phyloP scores from a whole-genome alignment of 2,113 vertebrate genomes.

The Neoarius graeffei region DNA sequence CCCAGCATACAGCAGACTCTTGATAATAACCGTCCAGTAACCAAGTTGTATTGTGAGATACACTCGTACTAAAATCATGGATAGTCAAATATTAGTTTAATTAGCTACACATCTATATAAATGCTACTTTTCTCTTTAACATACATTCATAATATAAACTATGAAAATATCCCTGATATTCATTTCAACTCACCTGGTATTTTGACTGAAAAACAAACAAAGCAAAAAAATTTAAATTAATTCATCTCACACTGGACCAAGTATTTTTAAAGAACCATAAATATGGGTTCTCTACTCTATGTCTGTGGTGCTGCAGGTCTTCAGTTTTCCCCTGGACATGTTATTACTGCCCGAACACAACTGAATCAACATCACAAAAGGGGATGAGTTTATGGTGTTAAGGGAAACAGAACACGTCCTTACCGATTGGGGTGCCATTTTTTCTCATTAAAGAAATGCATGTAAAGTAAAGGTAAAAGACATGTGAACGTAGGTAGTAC shows the following conservation, averaged over 20 bases:
- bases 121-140: neutral
- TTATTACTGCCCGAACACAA: neutral
- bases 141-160: neutral
- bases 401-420: neutral
- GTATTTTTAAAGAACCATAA: neutral
- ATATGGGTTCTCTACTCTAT: neutral
- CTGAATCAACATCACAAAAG: neutral
- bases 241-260: neutral
- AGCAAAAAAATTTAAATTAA: constrained; percentile 2
- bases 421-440: neutral
- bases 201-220: constrained; percentile 13
- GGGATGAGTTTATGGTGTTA: neutral
- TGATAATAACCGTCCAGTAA: constrained; percentile 54
- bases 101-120: neutral
- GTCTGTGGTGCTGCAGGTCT: neutral
- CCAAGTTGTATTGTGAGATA: constrained; percentile 28
- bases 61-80: constrained; percentile 35
- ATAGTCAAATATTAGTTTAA: neutral
- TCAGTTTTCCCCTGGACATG: neutral
- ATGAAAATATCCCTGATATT: neutral
- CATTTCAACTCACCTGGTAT: constrained; percentile 31
- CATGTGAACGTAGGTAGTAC: neutral
- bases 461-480: neutral
- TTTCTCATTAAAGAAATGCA: neutral
- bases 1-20: constrained; percentile 52